Evolutionary conservation across 1,140 invertebrate species (phyloP).

Genomic region (Brachionus paranguensis): DNA sequence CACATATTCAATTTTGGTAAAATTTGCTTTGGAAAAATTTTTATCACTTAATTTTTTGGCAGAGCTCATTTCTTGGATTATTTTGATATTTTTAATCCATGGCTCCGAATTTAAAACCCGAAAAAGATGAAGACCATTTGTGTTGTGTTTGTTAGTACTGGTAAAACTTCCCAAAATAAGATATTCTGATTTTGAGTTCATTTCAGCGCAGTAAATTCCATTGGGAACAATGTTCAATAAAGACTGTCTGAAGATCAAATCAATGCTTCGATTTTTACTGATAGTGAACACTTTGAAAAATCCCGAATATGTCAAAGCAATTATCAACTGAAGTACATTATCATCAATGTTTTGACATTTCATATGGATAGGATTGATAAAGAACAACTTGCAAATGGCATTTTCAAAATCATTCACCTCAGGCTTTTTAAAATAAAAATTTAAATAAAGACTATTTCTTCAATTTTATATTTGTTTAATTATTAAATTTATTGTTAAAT

Average conservation of each 20-base stretch:
- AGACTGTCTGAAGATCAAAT: not conserved
- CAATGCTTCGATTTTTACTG: not conserved
- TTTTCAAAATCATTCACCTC: not conserved
- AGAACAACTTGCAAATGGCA: not conserved
- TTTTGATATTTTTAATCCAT: constrained; percentile 32
- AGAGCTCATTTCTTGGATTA: not conserved
- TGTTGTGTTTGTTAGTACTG: not conserved
- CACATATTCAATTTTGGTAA: constrained; percentile 29
- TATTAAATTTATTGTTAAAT: too few species aligned
- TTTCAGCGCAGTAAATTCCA: constrained; percentile 24
- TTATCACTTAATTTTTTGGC: constrained; percentile 16
- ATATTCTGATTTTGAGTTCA: constrained; percentile 26
- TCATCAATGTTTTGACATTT: not conserved
- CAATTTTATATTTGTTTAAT: too few species aligned
- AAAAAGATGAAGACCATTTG: constrained; percentile 18
- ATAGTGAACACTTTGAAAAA: not conserved
- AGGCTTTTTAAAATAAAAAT: not conserved
- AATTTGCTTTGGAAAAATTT: constrained; percentile 18
- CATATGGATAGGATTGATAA: not conserved
- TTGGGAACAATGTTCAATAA: constrained; percentile 12
- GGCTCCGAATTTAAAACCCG: constrained; percentile 14
- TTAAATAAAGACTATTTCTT: too few species aligned
- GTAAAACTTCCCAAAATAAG: constrained; percentile 24
- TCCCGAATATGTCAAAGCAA: constrained; percentile 25
- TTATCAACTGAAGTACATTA: not conserved